phyloP scores from a whole-genome alignment of 2,797 vertebrate species.

The Eulemur rubriventer region DNA sequence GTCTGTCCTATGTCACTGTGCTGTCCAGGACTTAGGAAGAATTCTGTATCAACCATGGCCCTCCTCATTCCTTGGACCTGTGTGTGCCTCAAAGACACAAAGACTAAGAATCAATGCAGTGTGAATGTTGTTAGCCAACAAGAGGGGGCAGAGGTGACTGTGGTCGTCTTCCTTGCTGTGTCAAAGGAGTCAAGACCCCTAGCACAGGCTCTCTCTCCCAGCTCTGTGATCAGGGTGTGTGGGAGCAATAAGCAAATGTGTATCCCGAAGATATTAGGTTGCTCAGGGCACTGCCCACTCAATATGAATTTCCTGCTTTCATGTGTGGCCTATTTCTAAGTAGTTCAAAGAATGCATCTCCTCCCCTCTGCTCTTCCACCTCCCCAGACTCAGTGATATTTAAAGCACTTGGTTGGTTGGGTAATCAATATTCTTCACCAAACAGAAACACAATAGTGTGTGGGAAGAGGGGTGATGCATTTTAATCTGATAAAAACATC shows the following conservation, averaged over 20 bases:
- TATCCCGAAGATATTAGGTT: neutral
- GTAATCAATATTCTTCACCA: neutral
- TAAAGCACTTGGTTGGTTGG: neutral
- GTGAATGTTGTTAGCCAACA: neutral
- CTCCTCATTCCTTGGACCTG: neutral
- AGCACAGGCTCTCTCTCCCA: neutral
- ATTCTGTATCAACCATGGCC: neutral
- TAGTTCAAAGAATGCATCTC: neutral
- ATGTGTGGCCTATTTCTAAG: neutral
- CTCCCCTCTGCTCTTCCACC: neutral
- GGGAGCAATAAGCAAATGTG: neutral
- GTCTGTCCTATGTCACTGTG: neutral
- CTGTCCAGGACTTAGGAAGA: neutral
- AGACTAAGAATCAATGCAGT: neutral
- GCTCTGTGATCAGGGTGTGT: neutral
- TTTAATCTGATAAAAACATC: constrained; percentile 37
- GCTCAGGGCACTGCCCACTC: neutral
- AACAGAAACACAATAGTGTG: neutral
- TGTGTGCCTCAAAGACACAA: neutral
- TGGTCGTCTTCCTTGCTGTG: neutral
- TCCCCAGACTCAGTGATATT: neutral
- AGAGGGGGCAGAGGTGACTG: neutral
- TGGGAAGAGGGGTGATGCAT: neutral
- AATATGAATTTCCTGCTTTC: neutral
- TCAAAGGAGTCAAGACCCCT: neutral